phyloP scores from a whole-genome alignment of 2,113 vertebrate genomes.

The Atrichornis clamosus region DNA sequence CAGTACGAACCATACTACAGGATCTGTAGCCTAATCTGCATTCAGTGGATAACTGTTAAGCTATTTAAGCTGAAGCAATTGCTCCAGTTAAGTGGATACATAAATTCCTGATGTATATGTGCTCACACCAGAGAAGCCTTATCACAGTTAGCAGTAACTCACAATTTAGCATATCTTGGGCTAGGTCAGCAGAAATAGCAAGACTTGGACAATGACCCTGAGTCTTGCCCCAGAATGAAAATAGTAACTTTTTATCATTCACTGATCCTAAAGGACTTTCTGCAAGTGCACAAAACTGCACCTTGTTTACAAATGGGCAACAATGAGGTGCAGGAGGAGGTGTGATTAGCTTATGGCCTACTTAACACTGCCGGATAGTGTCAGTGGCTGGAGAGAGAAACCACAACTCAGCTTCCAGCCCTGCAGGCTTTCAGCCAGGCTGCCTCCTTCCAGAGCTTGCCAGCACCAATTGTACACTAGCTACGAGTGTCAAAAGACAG shows the following conservation, averaged over 20 bases:
- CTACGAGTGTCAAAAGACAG: background rate
- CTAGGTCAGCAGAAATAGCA: background rate
- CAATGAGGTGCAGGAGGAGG: background rate
- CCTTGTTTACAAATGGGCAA: background rate
- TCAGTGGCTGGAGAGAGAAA: background rate
- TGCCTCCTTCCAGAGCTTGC: background rate
- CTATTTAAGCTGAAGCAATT: conserved; percentile 9
- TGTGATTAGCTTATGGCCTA: background rate
- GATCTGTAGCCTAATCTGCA: background rate
- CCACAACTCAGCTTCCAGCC: background rate
- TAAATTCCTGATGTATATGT: conserved; percentile 24
- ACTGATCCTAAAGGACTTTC: background rate
- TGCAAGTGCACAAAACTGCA: background rate
- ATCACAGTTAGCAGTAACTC: background rate
- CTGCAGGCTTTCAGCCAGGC: background rate
- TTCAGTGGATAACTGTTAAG: background rate
- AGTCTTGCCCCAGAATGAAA: background rate
- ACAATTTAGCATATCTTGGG: background rate
- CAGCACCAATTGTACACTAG: background rate
- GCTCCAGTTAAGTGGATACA: background rate
- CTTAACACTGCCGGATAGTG: background rate
- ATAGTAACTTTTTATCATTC: background rate
- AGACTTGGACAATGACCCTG: background rate
- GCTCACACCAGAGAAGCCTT: background rate
- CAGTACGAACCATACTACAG: background rate